Conservation (phyloP, 2,888 invertebrate species). For the Mylabris sibirica region DNA sequence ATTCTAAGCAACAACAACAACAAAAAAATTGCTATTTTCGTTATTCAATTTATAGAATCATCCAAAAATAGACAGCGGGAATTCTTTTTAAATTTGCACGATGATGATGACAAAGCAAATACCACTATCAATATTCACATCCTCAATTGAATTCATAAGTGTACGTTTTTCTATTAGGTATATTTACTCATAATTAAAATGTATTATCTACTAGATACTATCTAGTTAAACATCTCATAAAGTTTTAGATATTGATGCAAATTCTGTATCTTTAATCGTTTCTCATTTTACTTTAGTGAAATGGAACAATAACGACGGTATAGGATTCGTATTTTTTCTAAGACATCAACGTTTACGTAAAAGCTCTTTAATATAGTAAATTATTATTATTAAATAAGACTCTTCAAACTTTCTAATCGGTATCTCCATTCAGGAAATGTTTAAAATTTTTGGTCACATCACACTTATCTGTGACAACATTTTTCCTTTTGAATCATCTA, state of each 20-base stretch:
- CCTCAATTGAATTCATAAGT: neutral
- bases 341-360: no score
- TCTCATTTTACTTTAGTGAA: no score
- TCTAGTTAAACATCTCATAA: no score
- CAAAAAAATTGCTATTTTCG: neutral
- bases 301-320: no score
- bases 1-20: no score
- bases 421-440: neutral
- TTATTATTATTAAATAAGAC: neutral
- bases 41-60: neutral
- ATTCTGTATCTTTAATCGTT: no score
- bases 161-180: neutral
- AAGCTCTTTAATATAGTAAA: neutral
- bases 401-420: neutral
- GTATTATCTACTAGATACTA: no score
- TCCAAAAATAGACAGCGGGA: neutral
- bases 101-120: conserved; percentile 5
- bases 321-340: no score
- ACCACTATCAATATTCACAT: neutral
- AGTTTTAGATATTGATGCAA: no score
- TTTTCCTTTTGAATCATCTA: conserved; percentile 5
- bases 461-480: neutral
- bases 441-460: neutral
- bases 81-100: neutral
- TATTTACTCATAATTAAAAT: neutral